Percentiles rank a stretch among this genome's conserved stretches.
These are phyloP conservation scores for Tanypteryx hageni DNA, from an alignment of 2,888 invertebrate genomes.

Conservation along the genomic window DNA sequence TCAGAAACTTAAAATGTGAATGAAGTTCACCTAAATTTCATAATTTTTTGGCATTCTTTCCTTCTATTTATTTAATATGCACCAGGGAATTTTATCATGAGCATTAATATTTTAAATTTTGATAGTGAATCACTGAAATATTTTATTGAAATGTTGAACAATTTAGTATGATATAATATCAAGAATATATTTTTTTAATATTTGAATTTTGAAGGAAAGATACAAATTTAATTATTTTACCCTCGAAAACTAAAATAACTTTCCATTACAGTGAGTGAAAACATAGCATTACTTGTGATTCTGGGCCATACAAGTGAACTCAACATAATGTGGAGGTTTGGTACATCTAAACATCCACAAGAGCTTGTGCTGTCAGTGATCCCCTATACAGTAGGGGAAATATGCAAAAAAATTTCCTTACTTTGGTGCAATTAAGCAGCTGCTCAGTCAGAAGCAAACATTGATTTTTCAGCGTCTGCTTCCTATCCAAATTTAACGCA, in stretches of 20 bases:
- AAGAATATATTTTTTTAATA: too few relatives aligned
- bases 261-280: constrained; percentile 52
- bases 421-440: constrained; percentile 62
- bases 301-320: constrained; percentile 45
- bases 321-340: constrained; percentile 23
- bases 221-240: background rate
- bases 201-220: background rate
- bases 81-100: too few relatives aligned
- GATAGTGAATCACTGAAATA: too few relatives aligned
- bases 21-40: background rate
- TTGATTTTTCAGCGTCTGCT: constrained; percentile 57
- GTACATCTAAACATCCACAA: constrained; percentile 43
- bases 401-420: constrained; percentile 47
- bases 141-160: too few relatives aligned
- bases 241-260: background rate
- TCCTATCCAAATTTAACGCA: constrained; percentile 51
- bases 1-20: background rate
- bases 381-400: constrained; percentile 33
- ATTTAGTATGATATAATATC: too few relatives aligned
- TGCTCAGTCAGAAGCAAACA: constrained; percentile 60
- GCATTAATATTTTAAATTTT: too few relatives aligned
- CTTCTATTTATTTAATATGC: background rate
- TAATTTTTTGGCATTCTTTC: background rate
- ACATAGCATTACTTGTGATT: constrained; percentile 58
- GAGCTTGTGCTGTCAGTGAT: constrained; percentile 58